Percentiles rank a stretch among this genome's conserved stretches.
These are phyloP conservation scores for Nyctereutes procyonoides DNA, from an alignment of 2,113 vertebrate species.

Conservation along the genomic window DNA sequence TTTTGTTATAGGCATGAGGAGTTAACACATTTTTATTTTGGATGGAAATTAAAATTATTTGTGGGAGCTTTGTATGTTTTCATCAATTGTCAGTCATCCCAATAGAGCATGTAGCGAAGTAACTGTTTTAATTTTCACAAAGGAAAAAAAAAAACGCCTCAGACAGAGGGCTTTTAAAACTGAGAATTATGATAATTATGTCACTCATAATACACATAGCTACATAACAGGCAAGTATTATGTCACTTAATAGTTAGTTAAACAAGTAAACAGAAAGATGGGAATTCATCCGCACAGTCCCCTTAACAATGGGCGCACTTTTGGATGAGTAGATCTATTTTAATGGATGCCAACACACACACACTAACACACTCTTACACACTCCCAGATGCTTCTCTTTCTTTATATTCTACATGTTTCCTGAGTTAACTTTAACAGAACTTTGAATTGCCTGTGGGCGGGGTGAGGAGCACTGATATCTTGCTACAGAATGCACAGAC, in stretches of 20 bases:
- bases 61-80: slow-evolving; percentile 80
- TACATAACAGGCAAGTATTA: slow-evolving; percentile 71
- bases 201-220: slow-evolving; percentile 67
- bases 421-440: slow-evolving; percentile 26
- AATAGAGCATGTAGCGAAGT: slow-evolving; percentile 70
- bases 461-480: fast-evolving
- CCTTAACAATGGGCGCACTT: not conserved
- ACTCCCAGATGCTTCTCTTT: not conserved
- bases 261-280: slow-evolving; percentile 71
- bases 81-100: slow-evolving; percentile 76
- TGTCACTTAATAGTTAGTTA: slow-evolving; percentile 73
- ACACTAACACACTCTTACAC: no score
- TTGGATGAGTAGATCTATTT: slow-evolving; percentile 38
- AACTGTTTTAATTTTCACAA: slow-evolving; percentile 80
- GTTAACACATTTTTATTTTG: slow-evolving; percentile 83
- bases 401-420: not conserved
- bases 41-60: slow-evolving; percentile 80
- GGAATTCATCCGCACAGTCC: slow-evolving; percentile 30
- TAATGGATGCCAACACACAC: not conserved
- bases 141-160: slow-evolving; percentile 68
- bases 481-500: not conserved
- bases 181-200: slow-evolving; percentile 77
- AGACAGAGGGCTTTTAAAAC: slow-evolving; percentile 74
- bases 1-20: slow-evolving; percentile 73
- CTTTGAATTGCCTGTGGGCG: not conserved